Percentiles rank a stretch among this genome's conserved stretches.
Evolutionary conservation across 1,140 invertebrate genomes (phyloP).

Genomic region (Prorops nasuta): DNA sequence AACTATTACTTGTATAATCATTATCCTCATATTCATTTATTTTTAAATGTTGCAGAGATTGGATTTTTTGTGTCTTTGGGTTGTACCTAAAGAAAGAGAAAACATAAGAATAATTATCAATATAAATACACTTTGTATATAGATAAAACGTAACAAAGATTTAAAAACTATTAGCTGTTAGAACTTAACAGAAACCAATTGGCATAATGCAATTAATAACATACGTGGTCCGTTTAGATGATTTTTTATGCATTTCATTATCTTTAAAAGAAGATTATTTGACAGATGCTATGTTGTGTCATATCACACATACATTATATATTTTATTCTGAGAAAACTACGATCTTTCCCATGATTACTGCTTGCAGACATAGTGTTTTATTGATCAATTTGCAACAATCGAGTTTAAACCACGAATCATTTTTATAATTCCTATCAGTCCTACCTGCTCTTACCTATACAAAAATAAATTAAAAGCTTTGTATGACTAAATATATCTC

Average conservation of each 20-base stretch:
- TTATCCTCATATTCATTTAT: constrained; percentile 1
- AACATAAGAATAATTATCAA: not conserved
- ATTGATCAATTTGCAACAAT: no score
- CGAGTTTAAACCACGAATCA: no score
- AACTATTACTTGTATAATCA: constrained; percentile 1
- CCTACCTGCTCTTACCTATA: no score
- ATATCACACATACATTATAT: no score
- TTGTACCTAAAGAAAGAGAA: constrained; percentile 4
- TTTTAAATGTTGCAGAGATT: constrained; percentile 12
- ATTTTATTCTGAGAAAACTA: no score
- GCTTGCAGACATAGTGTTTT: no score
- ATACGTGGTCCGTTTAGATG: constrained; percentile 18
- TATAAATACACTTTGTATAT: not conserved
- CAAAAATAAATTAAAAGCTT: no score
- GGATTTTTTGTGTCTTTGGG: constrained; percentile 10
- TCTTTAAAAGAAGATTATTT: no score
- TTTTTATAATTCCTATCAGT: no score
- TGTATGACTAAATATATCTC: no score
- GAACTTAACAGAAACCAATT: not conserved
- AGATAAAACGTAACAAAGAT: not conserved
- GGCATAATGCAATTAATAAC: constrained; percentile 3
- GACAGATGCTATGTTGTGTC: no score
- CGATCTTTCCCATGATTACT: no score
- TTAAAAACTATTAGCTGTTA: not conserved
- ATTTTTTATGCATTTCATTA: constrained; percentile 31